Evolutionary conservation across 2,888 invertebrate genomes (phyloP), one percentile per base, ranked within the genome.

Genomic region (Meteorus cinctellus): DNA sequence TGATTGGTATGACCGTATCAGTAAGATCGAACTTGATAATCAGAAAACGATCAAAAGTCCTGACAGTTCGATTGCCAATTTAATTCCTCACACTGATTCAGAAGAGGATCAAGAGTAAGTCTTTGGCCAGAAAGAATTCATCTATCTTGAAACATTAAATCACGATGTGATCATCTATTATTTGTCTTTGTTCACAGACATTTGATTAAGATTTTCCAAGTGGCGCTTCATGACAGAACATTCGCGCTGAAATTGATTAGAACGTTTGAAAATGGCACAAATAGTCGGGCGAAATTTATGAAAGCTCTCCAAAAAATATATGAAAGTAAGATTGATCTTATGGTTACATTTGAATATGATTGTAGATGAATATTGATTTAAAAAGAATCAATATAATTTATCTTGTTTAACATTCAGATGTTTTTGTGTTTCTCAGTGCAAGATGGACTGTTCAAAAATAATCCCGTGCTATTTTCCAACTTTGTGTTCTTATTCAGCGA

Each of bases 401-500:
- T 62, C 19, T 69, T 4, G 31, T 51, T n/a, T n/a, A 27, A 29
- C 51, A 36, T 24, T 55, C 66, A 3, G 24, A 24, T 24, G 0
- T 41, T 55, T 45, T 24, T 45, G 55, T 66, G 70, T 41, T 27
- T 79, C 79, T n/a, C 72, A 87, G 87, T 78, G 29, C 82, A 79
- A 45, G 81, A 82, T 34, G 81, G 83, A 36, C 69, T 82, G 12
- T 80, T 36, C 31, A 69, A 81, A n/a, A 76, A 83, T 45, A 82
- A 79, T 76, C 29, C 77, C 8, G 36, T 19, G 8, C 78, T 78
- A 34, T 90, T 90, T 81, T 83, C 89, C 16, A 91, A 90, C 81
- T 82, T 87, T 70, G 83, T 90, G 36, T 85, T 83, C 72, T 84
- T 91, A 76, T 82, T 91, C 69, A 89, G 90, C 3, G 89, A 89